Evolutionary conservation across 2,113 vertebrate genomes (phyloP), one percentile per base, ranked within the genome.

Genomic region (Zootoca vivipara): DNA sequence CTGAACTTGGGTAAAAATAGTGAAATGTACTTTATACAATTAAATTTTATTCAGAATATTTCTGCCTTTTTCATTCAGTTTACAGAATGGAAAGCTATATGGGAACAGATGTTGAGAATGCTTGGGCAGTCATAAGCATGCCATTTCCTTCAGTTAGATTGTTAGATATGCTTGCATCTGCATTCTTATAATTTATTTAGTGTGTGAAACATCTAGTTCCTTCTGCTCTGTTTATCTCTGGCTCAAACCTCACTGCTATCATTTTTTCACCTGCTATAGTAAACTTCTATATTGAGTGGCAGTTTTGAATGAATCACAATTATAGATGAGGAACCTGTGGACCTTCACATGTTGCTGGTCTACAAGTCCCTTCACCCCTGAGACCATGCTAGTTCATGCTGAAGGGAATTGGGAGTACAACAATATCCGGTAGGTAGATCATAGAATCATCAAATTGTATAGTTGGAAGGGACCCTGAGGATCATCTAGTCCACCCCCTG

Each of bases 211-310:
- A 80, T 80, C 67, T 80, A 35, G 42, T 87, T 56, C 26, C 65
- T 87, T 87, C 85, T 86, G 64, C 85, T 87, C 77, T 87, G 46
- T 86, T 86, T 86, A n/a, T 77, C 42, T 70, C 42, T 38, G 26
- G 85, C 10, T 40, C 65, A 80, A 52, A 79, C 42, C 40, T 79
- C n/a, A 58, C 24, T 62, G 72, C 70, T 24, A 12, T 30, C 22
- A 64, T 64, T 62, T 64, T 80, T 38, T 16, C 5, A 30, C 42
- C 46, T 58, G 26, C 46, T 80, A 13, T 87, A 40, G 35, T 72
- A 80, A 70, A 78, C 13, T 38, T 13, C 46, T 75, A 20, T 75
- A 28, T 1, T 73, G 33, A 75, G 33, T 75, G 33, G 20, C 73
- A 46, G 67, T 24, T 58, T 58, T n/a, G 69, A 79, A 58, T 35